phyloP scores from a whole-genome alignment of 2,888 invertebrate genomes.

The Calameuta idolon region DNA sequence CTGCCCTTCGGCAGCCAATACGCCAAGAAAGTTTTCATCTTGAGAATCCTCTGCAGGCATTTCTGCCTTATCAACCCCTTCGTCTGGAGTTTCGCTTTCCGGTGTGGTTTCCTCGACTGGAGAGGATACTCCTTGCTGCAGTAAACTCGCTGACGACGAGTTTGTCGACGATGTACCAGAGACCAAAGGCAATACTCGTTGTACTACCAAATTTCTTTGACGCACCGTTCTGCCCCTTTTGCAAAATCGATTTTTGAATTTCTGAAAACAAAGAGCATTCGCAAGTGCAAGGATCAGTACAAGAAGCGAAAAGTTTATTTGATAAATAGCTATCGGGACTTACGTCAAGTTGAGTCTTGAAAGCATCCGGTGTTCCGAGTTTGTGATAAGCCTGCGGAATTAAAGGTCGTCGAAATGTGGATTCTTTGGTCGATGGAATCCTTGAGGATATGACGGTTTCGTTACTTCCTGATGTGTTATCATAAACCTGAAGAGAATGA shows the following conservation, averaged over 20 bases:
- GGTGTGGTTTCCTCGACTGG: constrained; percentile 18
- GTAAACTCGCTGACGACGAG: constrained; percentile 8
- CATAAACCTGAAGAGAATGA: constrained; percentile 48
- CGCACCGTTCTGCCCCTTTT: constrained; percentile 64
- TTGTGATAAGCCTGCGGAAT: constrained; percentile 62
- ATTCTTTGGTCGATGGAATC: constrained; percentile 59
- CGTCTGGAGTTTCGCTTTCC: constrained; percentile 28
- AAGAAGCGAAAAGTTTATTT: neutral
- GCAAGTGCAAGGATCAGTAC: neutral
- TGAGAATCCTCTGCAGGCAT: constrained; percentile 20
- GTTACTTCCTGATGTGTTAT: constrained; percentile 58
- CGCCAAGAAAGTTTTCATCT: constrained; percentile 49
- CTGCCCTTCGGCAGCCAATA: constrained; percentile 38
- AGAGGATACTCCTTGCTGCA: constrained; percentile 18
- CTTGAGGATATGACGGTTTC: constrained; percentile 64
- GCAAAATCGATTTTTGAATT: constrained; percentile 67
- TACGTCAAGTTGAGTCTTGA: constrained; percentile 69
- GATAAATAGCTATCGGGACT: constrained; percentile 32
- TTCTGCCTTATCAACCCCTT: constrained; percentile 25
- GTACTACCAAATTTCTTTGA: constrained; percentile 78
- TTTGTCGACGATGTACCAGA: constrained; percentile 67
- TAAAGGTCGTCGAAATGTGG: constrained; percentile 61
- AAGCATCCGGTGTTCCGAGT: constrained; percentile 61
- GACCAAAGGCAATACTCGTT: constrained; percentile 78
- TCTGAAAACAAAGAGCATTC: constrained; percentile 44